A percentile compares a stretch with the other conserved stretches of the same genome.
phyloP scores from a whole-genome alignment of 2,113 vertebrate genomes.

The Pygoscelis adeliae region DNA sequence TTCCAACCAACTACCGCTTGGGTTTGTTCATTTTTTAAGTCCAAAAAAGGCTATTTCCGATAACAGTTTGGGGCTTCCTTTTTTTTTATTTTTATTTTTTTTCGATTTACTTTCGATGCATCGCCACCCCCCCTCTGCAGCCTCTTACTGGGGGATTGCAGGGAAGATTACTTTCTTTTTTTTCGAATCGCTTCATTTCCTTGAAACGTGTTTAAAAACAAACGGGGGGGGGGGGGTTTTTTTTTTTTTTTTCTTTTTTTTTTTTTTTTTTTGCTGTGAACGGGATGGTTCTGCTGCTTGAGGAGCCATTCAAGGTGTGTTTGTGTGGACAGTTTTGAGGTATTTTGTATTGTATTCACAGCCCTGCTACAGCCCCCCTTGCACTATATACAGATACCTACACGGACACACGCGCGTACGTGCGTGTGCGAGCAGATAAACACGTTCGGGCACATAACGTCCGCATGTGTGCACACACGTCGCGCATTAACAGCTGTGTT shows the following conservation, averaged over 20 bases:
- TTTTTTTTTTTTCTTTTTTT: neutral
- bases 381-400: neutral
- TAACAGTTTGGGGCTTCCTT: neutral
- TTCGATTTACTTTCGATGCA: accelerated
- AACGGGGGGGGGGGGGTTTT: neutral
- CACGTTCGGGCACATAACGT: accelerated
- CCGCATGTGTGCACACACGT: accelerated
- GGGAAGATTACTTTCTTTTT: neutral
- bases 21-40: neutral
- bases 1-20: neutral
- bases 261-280: neutral
- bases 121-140: neutral
- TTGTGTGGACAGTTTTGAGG: neutral
- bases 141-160: neutral
- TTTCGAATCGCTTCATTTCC: neutral
- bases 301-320: neutral
- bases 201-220: neutral
- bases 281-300: neutral
- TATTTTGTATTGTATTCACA: neutral
- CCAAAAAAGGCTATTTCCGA: neutral
- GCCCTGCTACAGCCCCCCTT: neutral
- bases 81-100: neutral
- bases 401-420: neutral
- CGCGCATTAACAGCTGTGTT: neutral
- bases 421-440: neutral